Evolutionary conservation across 2,113 vertebrate genomes (phyloP), one percentile per base, ranked within the genome.

Genomic region (Tychaedon coryphoeus): DNA sequence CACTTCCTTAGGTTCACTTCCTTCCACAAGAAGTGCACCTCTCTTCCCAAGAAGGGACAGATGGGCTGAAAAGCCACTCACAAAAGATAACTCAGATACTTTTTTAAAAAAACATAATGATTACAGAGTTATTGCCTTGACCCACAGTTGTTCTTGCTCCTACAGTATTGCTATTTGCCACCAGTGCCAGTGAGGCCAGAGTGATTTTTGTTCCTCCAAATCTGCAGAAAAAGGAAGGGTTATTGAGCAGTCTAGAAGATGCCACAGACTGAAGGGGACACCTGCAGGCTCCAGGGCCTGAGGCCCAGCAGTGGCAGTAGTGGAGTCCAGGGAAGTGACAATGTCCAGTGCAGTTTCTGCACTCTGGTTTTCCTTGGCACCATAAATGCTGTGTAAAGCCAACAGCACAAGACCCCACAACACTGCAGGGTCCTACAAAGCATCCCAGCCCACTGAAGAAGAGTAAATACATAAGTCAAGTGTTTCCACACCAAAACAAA

Each of bases 391-490:
- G 33, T n/a, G 29, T 64, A 19, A 40, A 93, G 34, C 56, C 33
- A 2, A 54, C 16, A 71, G 38, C 54, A 65, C 53, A 47, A 67
- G n/a, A 47, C 34, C 31, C 33, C 28, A 9, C 14, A 26, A 26
- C 14, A 6, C 1, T 6, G 24, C 0, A 0, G 36, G 42, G 19
- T 54, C 47, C 84, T 18, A 42, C 0, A 6, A 33, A 66, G 56
- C 22, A 28, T 22, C 72, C 43, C 70, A 67, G 45, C 40, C n/a
- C 42, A 18, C 36, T 65, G 42, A 19, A 75, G 12, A 25, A 47
- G 45, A 65, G 14, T 13, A 51, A 47, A 24, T 5, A 5, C 38
- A 2, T 1, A 22, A 71, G 9, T 14, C 36, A 83, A 43, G 31
- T 7, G 29, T 75, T 66, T 64, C 61, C 70, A 82, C 53, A 75